A percentile compares a stretch with the other conserved stretches of the same genome.
phyloP scores from a whole-genome alignment of 2,113 vertebrate genomes.

The Corythornis vintsioides region DNA sequence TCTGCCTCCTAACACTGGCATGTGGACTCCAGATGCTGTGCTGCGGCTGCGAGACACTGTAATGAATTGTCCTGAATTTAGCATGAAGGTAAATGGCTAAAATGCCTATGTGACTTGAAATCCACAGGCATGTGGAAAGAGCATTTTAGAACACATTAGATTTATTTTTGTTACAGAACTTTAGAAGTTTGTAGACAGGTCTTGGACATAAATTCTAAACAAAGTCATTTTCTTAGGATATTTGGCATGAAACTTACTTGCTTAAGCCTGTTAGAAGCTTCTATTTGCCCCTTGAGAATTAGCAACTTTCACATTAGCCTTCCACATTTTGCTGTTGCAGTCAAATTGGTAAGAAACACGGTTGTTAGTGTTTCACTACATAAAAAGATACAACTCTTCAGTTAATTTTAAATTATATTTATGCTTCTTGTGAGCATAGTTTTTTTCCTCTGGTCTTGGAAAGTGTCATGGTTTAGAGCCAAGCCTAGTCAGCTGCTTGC shows the following conservation, averaged over 20 bases:
- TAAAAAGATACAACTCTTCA: not conserved
- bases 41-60: constrained; percentile 84
- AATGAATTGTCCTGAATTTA: constrained; percentile 79
- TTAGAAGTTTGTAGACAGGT: not conserved
- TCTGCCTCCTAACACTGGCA: constrained; percentile 77
- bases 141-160: not conserved
- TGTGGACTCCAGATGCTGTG: constrained; percentile 88
- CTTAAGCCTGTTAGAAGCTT: not conserved
- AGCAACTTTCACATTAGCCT: not conserved
- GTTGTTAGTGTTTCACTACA: not conserved
- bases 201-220: not conserved
- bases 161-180: not conserved
- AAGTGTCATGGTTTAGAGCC: too few species aligned
- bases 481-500: too few species aligned
- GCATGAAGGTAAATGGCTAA: constrained; percentile 83
- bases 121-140: not conserved
- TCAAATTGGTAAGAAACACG: not conserved
- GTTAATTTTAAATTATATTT: not conserved
- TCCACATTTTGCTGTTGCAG: not conserved
- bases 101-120: not conserved
- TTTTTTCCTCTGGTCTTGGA: not conserved
- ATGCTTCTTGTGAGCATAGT: not conserved
- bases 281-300: not conserved
- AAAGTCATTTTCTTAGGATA: not conserved
- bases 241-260: not conserved